Base-by-base conservation (phyloP, 2,888 invertebrate genomes). In the Tromatobia lineatoria region DNA sequence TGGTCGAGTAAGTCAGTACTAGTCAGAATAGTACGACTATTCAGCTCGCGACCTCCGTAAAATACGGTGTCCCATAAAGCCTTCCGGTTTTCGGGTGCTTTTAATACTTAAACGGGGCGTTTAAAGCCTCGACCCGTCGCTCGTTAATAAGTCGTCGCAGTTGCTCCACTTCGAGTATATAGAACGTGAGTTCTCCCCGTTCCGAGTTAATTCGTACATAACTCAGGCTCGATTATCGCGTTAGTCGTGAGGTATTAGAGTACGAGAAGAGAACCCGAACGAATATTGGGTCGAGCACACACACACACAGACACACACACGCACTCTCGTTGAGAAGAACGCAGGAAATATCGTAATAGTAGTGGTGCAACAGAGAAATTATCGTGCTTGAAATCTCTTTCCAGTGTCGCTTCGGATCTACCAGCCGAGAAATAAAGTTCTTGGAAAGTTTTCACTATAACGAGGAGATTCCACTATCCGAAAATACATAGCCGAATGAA, bases 131-230 rank as follows among this genome's bases (percentile, higher is more conserved):
- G 66, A 52, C 66, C 76, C 71, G 80, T 76, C 18, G 83, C 76
- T 83, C 83, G 80, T 83, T 83, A 83, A 83, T 83, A 83, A 83
- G 80, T 83, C 83, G 80, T 83, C 80, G 83, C 80, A 80, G 80
- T 83, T 80, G 80, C 80, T 80, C 59, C 57, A 66, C 71, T 76
- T 76, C 71, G 25, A n/a, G 76, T 59, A 71, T 67, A 57, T 71
- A 57, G 66, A 76, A 67, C 71, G 80, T 59, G 45, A 38, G 54
- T 20, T 11, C 64, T 38, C 38, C 66, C 70, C 18, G 54, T 76
- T 76, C 80, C 52, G 80, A 83, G 80, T 83, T 83, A 83, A 83
- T 83, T 80, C 83, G 59, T 80, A 80, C 80, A 83, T 83, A 83
- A 83, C 80, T 80, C 83, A 83, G 66, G 66, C 80, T 83, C 83